Conservation (phyloP, 2,113 vertebrate genomes). For the Neogale vison region DNA sequence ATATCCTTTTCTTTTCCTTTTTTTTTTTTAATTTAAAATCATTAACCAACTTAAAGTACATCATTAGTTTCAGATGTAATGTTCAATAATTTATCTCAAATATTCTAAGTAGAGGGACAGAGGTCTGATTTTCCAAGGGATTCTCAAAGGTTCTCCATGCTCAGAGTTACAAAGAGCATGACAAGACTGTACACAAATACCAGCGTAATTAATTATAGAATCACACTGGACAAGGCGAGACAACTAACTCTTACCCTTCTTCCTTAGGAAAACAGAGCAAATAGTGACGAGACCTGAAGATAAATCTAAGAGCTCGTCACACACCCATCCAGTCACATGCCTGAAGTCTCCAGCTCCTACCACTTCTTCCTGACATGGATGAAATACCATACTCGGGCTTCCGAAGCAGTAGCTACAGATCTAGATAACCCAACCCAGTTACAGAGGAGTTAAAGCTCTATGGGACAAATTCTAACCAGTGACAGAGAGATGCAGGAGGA, state of each 20-base stretch:
- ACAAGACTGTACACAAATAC: background rate
- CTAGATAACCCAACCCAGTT: background rate
- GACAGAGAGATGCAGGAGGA: no score
- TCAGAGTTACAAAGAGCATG: background rate
- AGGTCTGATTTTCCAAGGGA: background rate
- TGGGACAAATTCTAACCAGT: background rate
- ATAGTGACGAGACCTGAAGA: background rate
- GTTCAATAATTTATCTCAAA: no score
- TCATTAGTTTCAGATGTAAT: no score
- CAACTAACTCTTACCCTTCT: background rate
- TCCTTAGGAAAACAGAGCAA: background rate
- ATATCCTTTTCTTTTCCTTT: background rate
- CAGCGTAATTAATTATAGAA: background rate
- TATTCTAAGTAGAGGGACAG: background rate
- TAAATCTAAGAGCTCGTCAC: background rate
- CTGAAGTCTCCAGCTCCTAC: background rate
- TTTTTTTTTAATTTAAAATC: no score
- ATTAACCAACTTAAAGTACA: no score
- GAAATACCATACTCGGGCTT: background rate
- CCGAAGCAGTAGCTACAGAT: background rate
- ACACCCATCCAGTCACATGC: background rate
- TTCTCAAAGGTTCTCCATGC: background rate
- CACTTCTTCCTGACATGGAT: background rate
- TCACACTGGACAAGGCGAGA: background rate
- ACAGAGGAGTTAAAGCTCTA: background rate